Base-by-base conservation (phyloP, 2,888 invertebrate species). In the Aleiodes leptofemur region DNA sequence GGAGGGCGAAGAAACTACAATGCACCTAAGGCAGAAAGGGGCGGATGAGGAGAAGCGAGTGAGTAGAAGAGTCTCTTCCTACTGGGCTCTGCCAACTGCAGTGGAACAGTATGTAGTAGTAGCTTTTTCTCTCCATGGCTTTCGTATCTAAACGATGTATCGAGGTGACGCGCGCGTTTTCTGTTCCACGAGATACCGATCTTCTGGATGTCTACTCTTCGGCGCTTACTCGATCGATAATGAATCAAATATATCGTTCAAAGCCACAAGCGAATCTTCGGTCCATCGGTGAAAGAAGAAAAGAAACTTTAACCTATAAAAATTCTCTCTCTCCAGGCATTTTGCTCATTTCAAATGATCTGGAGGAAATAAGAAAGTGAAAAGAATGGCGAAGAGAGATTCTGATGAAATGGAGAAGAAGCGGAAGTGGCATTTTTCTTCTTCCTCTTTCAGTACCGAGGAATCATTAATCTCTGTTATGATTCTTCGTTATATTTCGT, bases 121-220 rank as follows among this genome's bases (percentile, higher is more conserved):
- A 76, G 59, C 69, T 57, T 71, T 38, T 74, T 55, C 55, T 55
- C 38, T 34, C 51, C 14, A 38, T 38, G 38, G 38, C 34, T 38
- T 64, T 38, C 43, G 69, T 77, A 78, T 77, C 77, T 72, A 70
- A 48, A 23, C 73, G 70, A 73, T 77, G 77, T 73, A 78, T 78
- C 78, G 75, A 73, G 59, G 78, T 78, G 78, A 78, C 78, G 78
- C 56, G 74, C 34, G 66, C 74, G 71, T 77, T 78, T 34, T 43
- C 69, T 70, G 72, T 69, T 73, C 51, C 51, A n/a, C 48, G 23
- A 56, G 78, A 78, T 78, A 75, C 51, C 59, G 53, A 77, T 78
- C 75, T 55, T 73, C 75, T 68, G 59, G 50, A 59, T 69, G 76
- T 74, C 73, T 72, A 43, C 43, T 70, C 61, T 48, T 48, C 16